Evolutionary conservation across 2,113 vertebrate genomes (phyloP).

Genomic region (Mystacornis crossleyi): DNA sequence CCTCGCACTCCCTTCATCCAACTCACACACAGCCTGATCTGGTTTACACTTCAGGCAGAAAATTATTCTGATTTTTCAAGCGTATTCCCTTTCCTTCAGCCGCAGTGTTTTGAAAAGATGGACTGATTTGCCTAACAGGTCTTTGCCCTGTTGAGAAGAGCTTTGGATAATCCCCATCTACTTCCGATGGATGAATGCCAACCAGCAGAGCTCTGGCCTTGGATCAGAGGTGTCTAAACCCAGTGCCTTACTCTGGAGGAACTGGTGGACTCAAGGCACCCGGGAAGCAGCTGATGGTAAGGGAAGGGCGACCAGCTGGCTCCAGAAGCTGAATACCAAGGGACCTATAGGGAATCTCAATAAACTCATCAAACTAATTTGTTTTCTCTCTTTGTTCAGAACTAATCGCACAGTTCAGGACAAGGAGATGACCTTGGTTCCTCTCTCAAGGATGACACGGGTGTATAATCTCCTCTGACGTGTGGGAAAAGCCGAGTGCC

Average conservation of each 20-base stretch:
- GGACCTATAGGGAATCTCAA: not conserved
- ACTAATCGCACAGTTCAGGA: not conserved
- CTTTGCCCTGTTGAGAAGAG: not conserved
- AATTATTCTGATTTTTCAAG: not conserved
- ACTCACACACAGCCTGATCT: not conserved
- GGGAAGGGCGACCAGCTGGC: fast-evolving
- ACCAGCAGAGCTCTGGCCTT: not conserved
- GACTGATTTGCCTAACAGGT: not conserved
- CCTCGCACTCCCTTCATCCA: not conserved
- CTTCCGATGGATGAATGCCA: fast-evolving
- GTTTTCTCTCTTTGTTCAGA: not conserved
- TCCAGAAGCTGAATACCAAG: not conserved
- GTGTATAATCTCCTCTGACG: not conserved
- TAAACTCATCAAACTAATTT: not conserved
- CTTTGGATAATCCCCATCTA: not conserved
- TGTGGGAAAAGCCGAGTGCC: not conserved
- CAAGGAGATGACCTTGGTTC: not conserved
- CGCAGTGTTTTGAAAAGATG: fast-evolving
- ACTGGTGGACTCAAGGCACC: not conserved
- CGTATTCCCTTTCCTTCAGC: not conserved
- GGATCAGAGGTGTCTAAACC: not conserved
- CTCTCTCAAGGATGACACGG: not conserved
- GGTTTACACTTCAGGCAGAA: not conserved
- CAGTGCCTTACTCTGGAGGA: not conserved
- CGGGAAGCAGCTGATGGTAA: not conserved